Conservation (phyloP, 2,888 invertebrate genomes). For the Drosophila mulleri region DNA sequence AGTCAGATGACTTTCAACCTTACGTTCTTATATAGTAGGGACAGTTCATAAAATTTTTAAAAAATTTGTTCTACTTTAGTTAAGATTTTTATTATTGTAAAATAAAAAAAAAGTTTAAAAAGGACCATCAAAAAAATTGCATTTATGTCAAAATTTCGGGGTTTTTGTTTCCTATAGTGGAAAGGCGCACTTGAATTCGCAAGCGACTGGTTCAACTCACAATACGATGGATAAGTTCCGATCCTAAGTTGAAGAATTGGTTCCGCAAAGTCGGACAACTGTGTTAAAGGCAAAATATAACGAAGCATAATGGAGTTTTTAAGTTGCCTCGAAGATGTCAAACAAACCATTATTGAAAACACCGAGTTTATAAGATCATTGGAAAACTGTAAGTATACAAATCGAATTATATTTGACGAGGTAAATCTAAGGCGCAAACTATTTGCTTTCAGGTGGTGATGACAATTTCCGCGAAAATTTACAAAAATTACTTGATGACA, state of each 20-base stretch:
- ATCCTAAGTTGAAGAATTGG: not conserved
- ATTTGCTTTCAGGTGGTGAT: not conserved
- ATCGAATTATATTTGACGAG: too few species aligned
- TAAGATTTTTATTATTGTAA: too few species aligned
- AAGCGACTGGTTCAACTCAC: not conserved
- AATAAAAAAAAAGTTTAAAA: too few species aligned
- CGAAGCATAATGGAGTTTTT: conserved; percentile 17
- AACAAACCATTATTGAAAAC: conserved; percentile 29
- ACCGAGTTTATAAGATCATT: conserved; percentile 26
- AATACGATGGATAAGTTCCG: conserved; percentile 3
- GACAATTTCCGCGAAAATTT: not conserved
- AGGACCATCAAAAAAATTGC: too few species aligned
- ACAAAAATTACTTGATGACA: conserved; percentile 11
- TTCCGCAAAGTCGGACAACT: not conserved
- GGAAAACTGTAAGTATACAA: conserved; percentile 10
- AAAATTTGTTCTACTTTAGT: too few species aligned
- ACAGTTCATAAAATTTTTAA: too few species aligned
- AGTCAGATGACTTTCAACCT: too few species aligned
- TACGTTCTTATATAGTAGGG: too few species aligned
- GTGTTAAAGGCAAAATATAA: not conserved
- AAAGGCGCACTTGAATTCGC: not conserved
- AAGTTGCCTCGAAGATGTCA: conserved; percentile 11
- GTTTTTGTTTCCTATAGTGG: too few species aligned
- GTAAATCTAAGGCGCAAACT: not conserved
- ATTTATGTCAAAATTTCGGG: not conserved